Evolutionary conservation across 2,888 invertebrate genomes (phyloP), one percentile per base, ranked within the genome.

Genomic region (Caenorhabditis imperialis): DNA sequence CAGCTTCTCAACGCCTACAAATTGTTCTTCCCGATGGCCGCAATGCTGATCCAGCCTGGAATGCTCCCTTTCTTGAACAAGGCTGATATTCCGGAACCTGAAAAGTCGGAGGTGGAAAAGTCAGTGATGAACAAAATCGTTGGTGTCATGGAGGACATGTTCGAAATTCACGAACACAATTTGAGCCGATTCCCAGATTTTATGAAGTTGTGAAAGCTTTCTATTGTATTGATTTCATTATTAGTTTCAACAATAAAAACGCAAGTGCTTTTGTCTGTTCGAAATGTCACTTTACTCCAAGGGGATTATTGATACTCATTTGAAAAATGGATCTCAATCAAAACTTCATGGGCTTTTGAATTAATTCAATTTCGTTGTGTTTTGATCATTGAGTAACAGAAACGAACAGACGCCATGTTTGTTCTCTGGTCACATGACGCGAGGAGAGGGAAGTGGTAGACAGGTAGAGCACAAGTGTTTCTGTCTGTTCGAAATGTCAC

Each of bases 271-370:
- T n/a, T n/a, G n/a, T n/a, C n/a, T n/a, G n/a, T n/a, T n/a, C n/a
- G n/a, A 47, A 10, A 67, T 67, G 67, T 67, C 67, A 8, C 44
- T 67, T 12, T 50, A 57, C 37, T 37, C 57, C 42, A n/a, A 20
- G 14, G 69, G 69, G 37, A 57, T 69, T 51, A 44, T 69, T 30
- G 69, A 69, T 12, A 69, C 69, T 30, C 69, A n/a, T n/a, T n/a
- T n/a, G n/a, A n/a, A n/a, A n/a, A n/a, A n/a, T n/a, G n/a, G n/a
- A n/a, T n/a, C n/a, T n/a, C n/a, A n/a, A n/a, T n/a, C n/a, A n/a
- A n/a, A n/a, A n/a, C n/a, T n/a, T n/a, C n/a, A n/a, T n/a, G n/a
- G n/a, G n/a, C n/a, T n/a, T n/a, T n/a, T n/a, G n/a, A n/a, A n/a
- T n/a, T n/a, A n/a, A n/a, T n/a, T n/a, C n/a, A n/a, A n/a, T 33